Evolutionary conservation across 2,888 invertebrate species (phyloP), one percentile per base, ranked within the genome.

Genomic region (Entomobrya multifasciata): DNA sequence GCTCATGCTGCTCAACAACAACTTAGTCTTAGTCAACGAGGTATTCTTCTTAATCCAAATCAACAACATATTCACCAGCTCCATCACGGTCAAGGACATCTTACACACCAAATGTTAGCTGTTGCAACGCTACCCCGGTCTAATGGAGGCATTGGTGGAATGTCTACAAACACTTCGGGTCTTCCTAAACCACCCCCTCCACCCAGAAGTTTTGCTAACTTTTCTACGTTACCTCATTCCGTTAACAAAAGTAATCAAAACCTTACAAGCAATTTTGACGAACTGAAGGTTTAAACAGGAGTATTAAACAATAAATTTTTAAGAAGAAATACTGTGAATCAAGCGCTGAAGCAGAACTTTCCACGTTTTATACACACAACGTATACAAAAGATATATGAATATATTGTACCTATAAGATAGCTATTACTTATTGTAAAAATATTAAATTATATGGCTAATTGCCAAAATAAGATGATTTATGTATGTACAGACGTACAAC

Each of bases 161-260:
- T 81, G 20, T 55, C 77, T 0, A 55, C 84, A 1, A 80, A 80
- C n/a, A 17, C 81, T 15, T 80, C 88, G 20, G 85, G 86, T 11
- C 60, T 89, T 0, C 90, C 89, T 0, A 90, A 90, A 60, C 90
- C 90, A 1, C 90, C 90, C 10, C 90, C 90, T 0, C 90, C 90
- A 2, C 90, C 90, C 0, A 72, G 90, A 77, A 88, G 86, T 83
- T 86, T 89, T 72, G 85, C 88, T 11, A 90, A 90, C 74, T 90
- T 90, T 77, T 89, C 89, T n/a, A 90, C 90, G 15, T 70, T 90
- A n/a, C 90, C 89, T 13, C 89, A 89, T 65, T 78, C 20, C 55
- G 85, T 82, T 25, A 86, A 82, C 70, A 87, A 78, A 78, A 89
- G 80, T 82, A 89, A 87, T 87, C 87, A 87, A 57, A 87, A 87